Evolutionary conservation across 2,113 vertebrate species (phyloP).

Genomic region (Monopterus albus): DNA sequence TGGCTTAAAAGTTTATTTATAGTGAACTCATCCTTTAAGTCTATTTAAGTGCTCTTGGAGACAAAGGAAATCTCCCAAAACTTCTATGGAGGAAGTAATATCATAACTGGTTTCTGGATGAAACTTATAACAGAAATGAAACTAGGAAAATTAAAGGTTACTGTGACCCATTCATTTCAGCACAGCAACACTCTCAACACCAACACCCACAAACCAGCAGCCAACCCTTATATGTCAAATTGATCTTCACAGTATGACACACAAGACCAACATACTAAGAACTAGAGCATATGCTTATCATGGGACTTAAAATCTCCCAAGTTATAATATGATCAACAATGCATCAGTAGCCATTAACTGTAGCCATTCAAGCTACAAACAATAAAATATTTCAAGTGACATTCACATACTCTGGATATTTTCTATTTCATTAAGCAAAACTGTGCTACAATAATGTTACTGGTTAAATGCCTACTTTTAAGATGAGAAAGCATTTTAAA

Average conservation of each 20-base stretch:
- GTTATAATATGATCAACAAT: slow-evolving; percentile 10
- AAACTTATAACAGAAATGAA: not conserved
- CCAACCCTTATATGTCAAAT: not conserved
- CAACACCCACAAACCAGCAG: not conserved
- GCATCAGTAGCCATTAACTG: not conserved
- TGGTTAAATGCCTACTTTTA: too few species aligned
- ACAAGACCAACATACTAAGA: not conserved
- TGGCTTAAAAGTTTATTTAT: not conserved
- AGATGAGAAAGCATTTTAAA: too few species aligned
- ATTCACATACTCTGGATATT: not conserved
- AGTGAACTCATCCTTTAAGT: not conserved
- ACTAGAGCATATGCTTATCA: not conserved
- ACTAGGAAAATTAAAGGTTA: not conserved
- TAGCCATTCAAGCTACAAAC: not conserved
- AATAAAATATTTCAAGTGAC: not conserved
- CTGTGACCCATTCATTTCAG: not conserved
- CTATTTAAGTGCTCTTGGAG: not conserved
- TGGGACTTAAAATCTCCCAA: not conserved
- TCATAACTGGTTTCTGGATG: not conserved
- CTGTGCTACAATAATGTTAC: not conserved
- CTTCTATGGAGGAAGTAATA: not conserved
- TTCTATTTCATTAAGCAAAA: not conserved
- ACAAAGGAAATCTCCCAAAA: not conserved
- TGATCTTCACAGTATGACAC: not conserved
- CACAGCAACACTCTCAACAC: too few species aligned